Conservation (phyloP, 2,888 invertebrate genomes). For the Trissoscelio sp. region DNA sequence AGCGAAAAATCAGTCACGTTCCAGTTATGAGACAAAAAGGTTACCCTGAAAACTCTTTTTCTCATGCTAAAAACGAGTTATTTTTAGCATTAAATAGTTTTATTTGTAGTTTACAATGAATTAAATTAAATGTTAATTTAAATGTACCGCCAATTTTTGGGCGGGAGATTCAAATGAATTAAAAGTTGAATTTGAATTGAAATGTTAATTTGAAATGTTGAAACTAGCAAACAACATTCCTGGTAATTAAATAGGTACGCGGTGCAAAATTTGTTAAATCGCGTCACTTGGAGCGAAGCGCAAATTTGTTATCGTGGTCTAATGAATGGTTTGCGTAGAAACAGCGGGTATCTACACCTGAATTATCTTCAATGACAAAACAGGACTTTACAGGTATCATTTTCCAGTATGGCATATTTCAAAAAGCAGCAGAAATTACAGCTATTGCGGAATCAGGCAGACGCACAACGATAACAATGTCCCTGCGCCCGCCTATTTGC, state of each 20-base stretch:
- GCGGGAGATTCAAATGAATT: not conserved
- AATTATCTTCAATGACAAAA: conserved; percentile 64
- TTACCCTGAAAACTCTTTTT: too few species aligned
- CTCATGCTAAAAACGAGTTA: too few species aligned
- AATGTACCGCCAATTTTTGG: not conserved
- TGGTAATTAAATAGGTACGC: conserved; percentile 6
- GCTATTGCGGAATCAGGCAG: conserved; percentile 65
- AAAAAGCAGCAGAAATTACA: conserved; percentile 64
- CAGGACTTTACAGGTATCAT: conserved; percentile 61
- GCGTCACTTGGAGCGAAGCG: conserved; percentile 25
- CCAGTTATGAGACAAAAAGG: not conserved
- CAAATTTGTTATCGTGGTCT: conserved; percentile 42
- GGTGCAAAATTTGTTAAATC: conserved; percentile 38
- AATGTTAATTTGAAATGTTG: too few species aligned
- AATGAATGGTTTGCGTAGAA: conserved; percentile 49
- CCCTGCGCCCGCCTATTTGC: conserved; percentile 62
- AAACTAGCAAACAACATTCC: too few species aligned
- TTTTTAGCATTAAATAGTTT: too few species aligned
- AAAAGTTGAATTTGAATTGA: too few species aligned
- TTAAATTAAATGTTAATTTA: not conserved
- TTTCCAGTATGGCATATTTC: conserved; percentile 58
- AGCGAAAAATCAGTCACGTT: not conserved
- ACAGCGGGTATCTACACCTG: conserved; percentile 57
- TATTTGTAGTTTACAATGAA: too few species aligned
- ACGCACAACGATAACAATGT: conserved; percentile 65